Base-by-base conservation (phyloP, 2,113 vertebrate genomes). In the Conger conger region DNA sequence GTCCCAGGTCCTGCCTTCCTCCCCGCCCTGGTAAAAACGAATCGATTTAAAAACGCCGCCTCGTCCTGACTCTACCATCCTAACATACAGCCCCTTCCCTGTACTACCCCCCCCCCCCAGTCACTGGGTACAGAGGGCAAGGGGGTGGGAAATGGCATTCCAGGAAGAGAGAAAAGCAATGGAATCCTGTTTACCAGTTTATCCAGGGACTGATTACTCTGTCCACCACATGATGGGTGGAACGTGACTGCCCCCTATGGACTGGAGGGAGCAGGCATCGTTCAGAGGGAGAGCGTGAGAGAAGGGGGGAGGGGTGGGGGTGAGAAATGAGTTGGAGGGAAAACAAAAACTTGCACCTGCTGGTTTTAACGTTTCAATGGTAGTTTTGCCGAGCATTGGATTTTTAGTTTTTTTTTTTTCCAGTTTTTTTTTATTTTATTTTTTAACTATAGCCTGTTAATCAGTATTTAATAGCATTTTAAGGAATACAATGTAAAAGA, bases 1-100 rank as follows among this genome's bases (percentile, higher is more conserved):
- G 91, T 97, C 98, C 92, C 98, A 99, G 94, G 97, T 98, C 91
- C 94, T 99, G 94, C 98, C 97, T 90, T 98, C 98, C 33, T 97
- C 98, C 91, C 97, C 97, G 35, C 98, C 97, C 83, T 99, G 97
- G 98, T 99, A 97, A 95, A 91, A 50, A 18, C 6, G 13, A 81
- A 82, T 79, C 35, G 4, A 53, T n/a, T n/a, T n/a, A 42, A 18
- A n/a, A n/a, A 16, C 11, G 18, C 35, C 20, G 42, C 20, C 81
- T 35, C 13, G 68, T 78, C 45, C 11, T 4, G 40, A 42, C 40
- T 42, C 40, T 42, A 42, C 45, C 45, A 50, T 13, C 45, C 40
- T 42, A 4, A 16, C 18, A 30, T 68, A 40, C 42, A 30, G 36
- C 82, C 84, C 84, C 63, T 77, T 33, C 85, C 83, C 80, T 68